These are phyloP conservation scores for Sphyrna mokarran DNA, from an alignment of 2,113 vertebrate species.

Conservation along the genomic window DNA sequence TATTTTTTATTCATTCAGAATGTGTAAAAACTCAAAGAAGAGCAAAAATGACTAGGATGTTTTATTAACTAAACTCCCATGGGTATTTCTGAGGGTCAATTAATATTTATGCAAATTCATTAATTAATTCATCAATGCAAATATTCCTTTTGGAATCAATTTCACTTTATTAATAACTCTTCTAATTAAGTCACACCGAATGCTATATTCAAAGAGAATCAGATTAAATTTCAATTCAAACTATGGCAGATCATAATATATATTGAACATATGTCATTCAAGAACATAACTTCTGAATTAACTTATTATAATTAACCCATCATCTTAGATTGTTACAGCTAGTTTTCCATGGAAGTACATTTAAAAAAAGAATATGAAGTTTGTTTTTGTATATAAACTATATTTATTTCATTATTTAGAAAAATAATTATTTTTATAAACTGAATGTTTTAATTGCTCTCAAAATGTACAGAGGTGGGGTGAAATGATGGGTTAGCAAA, in stretches of 20 bases:
- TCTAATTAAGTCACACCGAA: slow-evolving; percentile 11
- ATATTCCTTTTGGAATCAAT: slow-evolving; percentile 12
- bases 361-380: neutral
- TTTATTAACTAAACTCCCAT: slow-evolving; percentile 22
- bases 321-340: neutral
- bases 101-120: slow-evolving; percentile 1
- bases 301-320: neutral
- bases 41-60: neutral
- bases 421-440: neutral
- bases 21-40: neutral
- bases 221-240: slow-evolving; percentile 10
- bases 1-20: neutral
- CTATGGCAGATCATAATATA: neutral
- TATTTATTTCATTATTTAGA: neutral
- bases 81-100: neutral
- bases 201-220: neutral
- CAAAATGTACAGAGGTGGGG: neutral
- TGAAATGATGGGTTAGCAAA: neutral
- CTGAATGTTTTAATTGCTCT: neutral
- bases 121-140: neutral
- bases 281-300: neutral
- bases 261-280: neutral
- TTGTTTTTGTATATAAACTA: neutral
- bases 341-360: neutral
- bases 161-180: slow-evolving; percentile 15